A percentile compares a stretch with the other conserved stretches of the same genome.
Evolutionary conservation across 2,888 invertebrate species (phyloP).

Genomic region (Cheilosia soror): DNA sequence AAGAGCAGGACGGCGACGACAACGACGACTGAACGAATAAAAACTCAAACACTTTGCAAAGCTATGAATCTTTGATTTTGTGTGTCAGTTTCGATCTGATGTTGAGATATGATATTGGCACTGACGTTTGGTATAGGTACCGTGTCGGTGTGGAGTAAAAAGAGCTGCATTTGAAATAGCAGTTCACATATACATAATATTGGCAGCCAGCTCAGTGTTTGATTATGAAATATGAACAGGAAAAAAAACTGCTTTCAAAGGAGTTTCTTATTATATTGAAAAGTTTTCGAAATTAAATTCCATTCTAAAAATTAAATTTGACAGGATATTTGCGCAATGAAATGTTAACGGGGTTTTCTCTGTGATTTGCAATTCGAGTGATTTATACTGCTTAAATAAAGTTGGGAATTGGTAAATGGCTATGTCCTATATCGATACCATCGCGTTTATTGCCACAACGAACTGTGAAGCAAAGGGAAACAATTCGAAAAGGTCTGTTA

Average conservation of each 20-base stretch:
- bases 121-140: slow-evolving; percentile 43
- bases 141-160: slow-evolving; percentile 6
- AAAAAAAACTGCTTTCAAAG: slow-evolving; percentile 6
- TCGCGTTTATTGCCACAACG: no score
- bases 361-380: slow-evolving; percentile 16
- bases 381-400: neutral
- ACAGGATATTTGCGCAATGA: slow-evolving; percentile 34
- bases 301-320: slow-evolving; percentile 38
- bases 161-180: neutral
- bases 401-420: neutral
- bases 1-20: neutral
- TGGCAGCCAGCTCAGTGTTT: neutral
- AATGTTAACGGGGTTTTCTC: slow-evolving; percentile 5
- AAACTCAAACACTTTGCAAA: slow-evolving; percentile 69
- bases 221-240: slow-evolving; percentile 36
- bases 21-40: slow-evolving; percentile 35
- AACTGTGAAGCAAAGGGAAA: no score
- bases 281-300: slow-evolving; percentile 56
- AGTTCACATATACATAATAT: neutral
- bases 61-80: slow-evolving; percentile 71
- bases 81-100: slow-evolving; percentile 69
- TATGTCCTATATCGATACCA: neutral
- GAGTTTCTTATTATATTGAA: slow-evolving; percentile 2
- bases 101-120: slow-evolving; percentile 67
- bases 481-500: no score